Evolutionary conservation across 1,140 invertebrate species (phyloP), one percentile per base, ranked within the genome.

Genomic region (Nasonia longicornis): DNA sequence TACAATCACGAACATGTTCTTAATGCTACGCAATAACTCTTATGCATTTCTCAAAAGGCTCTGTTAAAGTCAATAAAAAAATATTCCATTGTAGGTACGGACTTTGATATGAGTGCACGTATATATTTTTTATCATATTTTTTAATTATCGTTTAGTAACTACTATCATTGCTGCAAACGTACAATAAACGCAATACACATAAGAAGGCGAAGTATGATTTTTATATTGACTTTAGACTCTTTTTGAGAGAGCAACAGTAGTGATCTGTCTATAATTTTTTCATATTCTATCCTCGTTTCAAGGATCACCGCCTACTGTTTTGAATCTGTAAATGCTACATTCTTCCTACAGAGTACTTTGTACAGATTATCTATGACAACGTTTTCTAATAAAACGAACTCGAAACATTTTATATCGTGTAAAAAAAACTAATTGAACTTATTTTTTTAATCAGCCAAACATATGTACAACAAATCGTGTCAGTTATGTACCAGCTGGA

Each of bases 41-140:
- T 4, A 58, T 14, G 52, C 20, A 58, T 58, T 48, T 58, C 52
- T 58, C n/a, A 14, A 58, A 58, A 20, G 20, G 4, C 2, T 52
- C 48, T 52, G 48, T 7, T 58, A 16, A n/a, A 58, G 52, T n/a
- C 52, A 58, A 58, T 58, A 58, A 58, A 58, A 52, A 58, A 58
- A 58, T 58, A 58, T 58, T 58, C 16, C 20, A 58, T 58, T 58
- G 1, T 35, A 58, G 52, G 14, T 58, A 7, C 8, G 16, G 16
- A 20, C 20, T 58, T 26, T 45, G 52, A 42, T 67, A 52, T 67
- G 29, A 29, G 7, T 81, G 67, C 70, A 48, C 31, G 67, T 66
- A 73, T 35, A 45, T 80, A 38, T 48, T 79, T 77, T 67, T 31
- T 12, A 67, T 31, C 3, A 67, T 67, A 58, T 20, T n/a, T 58